These are phyloP conservation scores for Himalopsyche japonica DNA, from an alignment of 2,888 invertebrate genomes.

Conservation along the genomic window DNA sequence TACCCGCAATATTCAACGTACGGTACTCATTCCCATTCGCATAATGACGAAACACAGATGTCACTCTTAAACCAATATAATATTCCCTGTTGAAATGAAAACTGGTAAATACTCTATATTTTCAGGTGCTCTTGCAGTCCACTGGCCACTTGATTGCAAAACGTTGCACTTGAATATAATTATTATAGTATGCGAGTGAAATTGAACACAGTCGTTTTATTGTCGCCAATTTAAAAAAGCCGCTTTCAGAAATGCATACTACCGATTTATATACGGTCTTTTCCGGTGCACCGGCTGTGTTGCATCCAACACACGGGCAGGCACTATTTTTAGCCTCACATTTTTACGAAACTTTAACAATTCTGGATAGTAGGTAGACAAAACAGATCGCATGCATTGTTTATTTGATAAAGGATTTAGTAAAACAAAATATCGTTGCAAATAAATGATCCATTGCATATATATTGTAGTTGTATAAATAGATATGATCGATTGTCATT, in stretches of 20 bases:
- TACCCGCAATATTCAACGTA: too few relatives aligned
- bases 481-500: too few relatives aligned
- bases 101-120: background rate
- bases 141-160: background rate
- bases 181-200: background rate
- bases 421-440: too few relatives aligned
- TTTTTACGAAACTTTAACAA: background rate
- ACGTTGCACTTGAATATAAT: background rate
- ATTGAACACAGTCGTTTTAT: background rate
- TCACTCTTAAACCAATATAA: too few relatives aligned
- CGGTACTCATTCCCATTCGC: too few relatives aligned
- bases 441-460: too few relatives aligned
- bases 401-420: background rate
- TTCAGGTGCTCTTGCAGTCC: background rate
- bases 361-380: too few relatives aligned
- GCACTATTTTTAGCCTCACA: background rate
- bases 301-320: background rate
- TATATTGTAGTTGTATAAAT: too few relatives aligned
- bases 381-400: background rate
- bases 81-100: too few relatives aligned
- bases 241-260: background rate
- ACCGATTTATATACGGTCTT: background rate
- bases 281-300: background rate
- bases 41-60: too few relatives aligned
- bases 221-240: background rate